Evolutionary conservation across 1,140 invertebrate genomes (phyloP), one percentile per base, ranked within the genome.

Genomic region (Pachypeltis micranthus): DNA sequence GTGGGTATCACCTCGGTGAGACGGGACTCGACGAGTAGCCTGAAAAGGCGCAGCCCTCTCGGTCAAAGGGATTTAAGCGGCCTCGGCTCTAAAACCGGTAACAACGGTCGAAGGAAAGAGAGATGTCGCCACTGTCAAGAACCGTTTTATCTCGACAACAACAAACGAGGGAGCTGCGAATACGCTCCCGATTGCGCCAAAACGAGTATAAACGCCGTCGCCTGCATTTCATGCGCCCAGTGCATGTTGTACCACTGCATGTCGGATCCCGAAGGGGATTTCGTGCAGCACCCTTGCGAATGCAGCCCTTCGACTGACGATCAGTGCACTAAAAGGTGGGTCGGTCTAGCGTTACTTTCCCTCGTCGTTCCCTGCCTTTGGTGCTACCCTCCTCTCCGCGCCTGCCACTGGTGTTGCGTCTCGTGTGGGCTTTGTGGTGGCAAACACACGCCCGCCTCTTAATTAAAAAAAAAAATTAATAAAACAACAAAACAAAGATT

Each of bases 181-280:
- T 91, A 86, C 73, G 91, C 90, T 1, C 92, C 93, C 0, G 92
- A 96, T 78, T 83, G 82, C 64, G 83, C 90, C 68, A 83, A 82
- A 66, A 80, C 83, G 23, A 86, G 87, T 68, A 89, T 96, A 65
- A 86, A 93, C 70, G 81, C 79, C 63, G 81, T 93, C 27, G 85
- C 89, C 21, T 94, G 92, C 73, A 85, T 96, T 63, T 82, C 83
- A 16, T 89, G 88, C 72, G 90, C 90, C 26, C 82, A 88, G 72
- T 89, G 90, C 69, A 85, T 95, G 81, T 79, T 94, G 67, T 96
- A 95, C 76, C 92, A 95, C 77, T 95, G 92, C 72, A 87, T 92
- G 81, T 83, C 87, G 44, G 91, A 94, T 73, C 80, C 84, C 1
- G 90, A 93, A 71, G 83, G 84, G n/a, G 86, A 88, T 63, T 86